These are phyloP conservation scores for Pelusios castaneus DNA, from an alignment of 2,113 vertebrate genomes.

Conservation along the genomic window DNA sequence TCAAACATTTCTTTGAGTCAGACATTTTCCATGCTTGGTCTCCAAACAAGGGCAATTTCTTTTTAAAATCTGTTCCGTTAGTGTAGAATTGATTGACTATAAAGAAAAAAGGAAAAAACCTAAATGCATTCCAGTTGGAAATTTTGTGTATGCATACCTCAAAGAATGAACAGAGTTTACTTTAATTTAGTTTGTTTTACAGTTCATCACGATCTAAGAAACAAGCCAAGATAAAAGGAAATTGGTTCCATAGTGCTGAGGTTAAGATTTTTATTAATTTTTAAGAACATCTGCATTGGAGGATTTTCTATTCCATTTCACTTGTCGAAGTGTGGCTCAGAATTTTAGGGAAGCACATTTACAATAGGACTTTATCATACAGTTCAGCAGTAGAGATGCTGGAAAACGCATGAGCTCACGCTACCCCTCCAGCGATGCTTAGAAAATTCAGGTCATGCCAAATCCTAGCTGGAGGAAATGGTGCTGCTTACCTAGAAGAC, in stretches of 20 bases:
- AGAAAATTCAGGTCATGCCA: neutral
- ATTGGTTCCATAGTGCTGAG: neutral
- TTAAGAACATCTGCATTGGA: neutral
- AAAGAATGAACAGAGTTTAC: neutral
- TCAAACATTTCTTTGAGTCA: neutral
- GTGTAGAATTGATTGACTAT: neutral
- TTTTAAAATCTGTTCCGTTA: neutral
- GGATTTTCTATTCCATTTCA: constrained; percentile 1
- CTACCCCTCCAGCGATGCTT: neutral
- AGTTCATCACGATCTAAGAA: neutral
- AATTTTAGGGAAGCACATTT: neutral
- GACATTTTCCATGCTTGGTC: neutral
- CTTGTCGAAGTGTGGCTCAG: neutral
- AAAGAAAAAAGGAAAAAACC: neutral
- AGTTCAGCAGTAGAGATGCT: neutral
- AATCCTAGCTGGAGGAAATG: neutral
- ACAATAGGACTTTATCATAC: constrained; percentile 14
- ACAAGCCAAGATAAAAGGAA: neutral
- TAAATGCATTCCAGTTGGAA: neutral
- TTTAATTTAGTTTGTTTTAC: neutral
- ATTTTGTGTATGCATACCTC: neutral
- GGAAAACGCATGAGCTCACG: neutral
- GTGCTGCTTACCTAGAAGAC: neutral
- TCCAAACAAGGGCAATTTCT: neutral
- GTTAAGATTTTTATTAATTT: neutral